Evolutionary conservation across 2,888 invertebrate species (phyloP), one percentile per base, ranked within the genome.

Genomic region (Ectemnius continuus): DNA sequence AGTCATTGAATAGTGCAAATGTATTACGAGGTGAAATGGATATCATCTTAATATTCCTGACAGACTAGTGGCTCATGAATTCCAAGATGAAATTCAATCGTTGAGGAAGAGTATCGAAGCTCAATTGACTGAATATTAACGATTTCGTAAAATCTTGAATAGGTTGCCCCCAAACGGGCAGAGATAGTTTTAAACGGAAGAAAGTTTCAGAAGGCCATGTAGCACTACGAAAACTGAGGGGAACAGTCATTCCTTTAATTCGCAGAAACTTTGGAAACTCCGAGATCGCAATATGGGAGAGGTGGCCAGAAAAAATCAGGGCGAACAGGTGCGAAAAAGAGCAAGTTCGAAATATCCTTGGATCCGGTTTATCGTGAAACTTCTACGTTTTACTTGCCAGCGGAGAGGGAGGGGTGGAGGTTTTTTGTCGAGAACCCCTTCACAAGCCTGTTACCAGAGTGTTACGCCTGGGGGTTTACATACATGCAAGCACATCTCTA

Each of bases 291-390:
- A 67, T 77, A 69, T 77, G 66, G 45, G 47, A 66, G 72, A 69
- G 66, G 69, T 76, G 47, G 56, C 18, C n/a, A 14, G 20, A n/a
- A 26, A 59, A 56, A 52, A 26, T 16, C n/a, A 56, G 36, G 26
- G 62, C 26, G 57, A 77, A 72, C 72, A 77, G 72, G 66, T 76
- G 76, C 61, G n/a, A 72, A 66, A 61, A 62, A 72, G 61, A 36
- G 63, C 60, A 58, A 58, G 63, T 59, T 56, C 28, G 63, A 48
- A 61, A 68, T 64, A 63, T 72, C 60, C 65, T 62, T n/a, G 14
- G 16, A 48, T 13, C 52, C 52, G 58, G 70, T 71, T 70, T 73
- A 87, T 87, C 84, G 84, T 68, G 36, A 82, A 87, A 87, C 81
- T 88, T 88, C 81, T 75, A 70, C 76, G 75, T 82, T 79, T 80